Evolutionary conservation across 2,888 invertebrate genomes (phyloP), one percentile per base, ranked within the genome.

Genomic region (Perithous albicinctus): DNA sequence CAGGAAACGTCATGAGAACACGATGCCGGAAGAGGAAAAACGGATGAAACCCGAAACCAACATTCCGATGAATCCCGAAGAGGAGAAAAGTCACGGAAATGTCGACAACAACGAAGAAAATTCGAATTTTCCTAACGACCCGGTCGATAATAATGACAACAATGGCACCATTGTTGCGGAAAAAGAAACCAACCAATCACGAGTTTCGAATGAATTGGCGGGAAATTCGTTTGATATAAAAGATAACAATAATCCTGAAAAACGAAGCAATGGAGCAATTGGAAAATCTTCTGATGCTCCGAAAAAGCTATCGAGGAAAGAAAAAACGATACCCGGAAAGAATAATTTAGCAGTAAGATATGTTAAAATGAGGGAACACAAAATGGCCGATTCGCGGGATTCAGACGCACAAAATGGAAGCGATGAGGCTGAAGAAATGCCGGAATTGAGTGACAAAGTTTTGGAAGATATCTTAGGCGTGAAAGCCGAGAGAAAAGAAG

Each of bases 331-430:
- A 59, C 66, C 70, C 8, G 75, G 26, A 2, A 66, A 66, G 35
- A 66, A 78, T 0, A 15, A 1, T 7, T 46, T 82, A 3, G 70
- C 70, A 10, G 82, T 82, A 20, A 51, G 82, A 59, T 82, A 78
- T 61, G 78, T 82, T 15, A 82, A 82, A 46, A 59, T 72, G 75
- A 48, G 75, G 35, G 23, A 59, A 10, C 66, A 82, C 26, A 78
- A 59, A 18, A 12, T n/a, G 12, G 41, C 48, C 12, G 48, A 59
- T 3, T 8, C 10, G 3, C 41, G 59, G 10, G 48, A 61, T 10
- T n/a, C 12, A 0, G 15, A 20, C 2, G 23, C 51, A 10, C 41
- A 23, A 8, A 56, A 38, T 2, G 35, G 3, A 12, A 20, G 6
- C 12, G 20, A 1, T 12, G 23, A 38, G 7, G 18, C 26, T 26